Base-by-base conservation (phyloP, 2,113 vertebrate genomes). In the Chaenocephalus aceratus region DNA sequence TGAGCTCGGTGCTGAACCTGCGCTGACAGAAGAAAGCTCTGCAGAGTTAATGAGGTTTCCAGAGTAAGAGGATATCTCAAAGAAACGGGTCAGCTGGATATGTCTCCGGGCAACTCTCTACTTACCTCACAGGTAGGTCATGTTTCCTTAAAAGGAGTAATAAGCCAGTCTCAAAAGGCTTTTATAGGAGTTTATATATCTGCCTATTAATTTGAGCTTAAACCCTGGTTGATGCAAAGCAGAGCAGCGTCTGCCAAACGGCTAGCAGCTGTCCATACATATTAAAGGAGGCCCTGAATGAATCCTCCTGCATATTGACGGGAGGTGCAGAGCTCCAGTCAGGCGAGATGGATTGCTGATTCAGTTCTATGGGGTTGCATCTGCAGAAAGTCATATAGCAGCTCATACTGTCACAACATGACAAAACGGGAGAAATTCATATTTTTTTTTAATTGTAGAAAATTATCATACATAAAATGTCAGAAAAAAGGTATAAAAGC, bases 21-120 rank as follows among this genome's bases (percentile, higher is more conserved):
- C 4, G 57, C 79, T 69, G 82, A 79, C 10, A 68, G 66, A 78
- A 46, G 53, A 78, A 78, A 71, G 82, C 88, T 84, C 58, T 48
- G 75, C 61, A 49, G 66, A 77, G 83, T 80, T 86, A 58, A 88
- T 87, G 84, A 71, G 66, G 30, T 82, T 90, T 85, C 80, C 63
- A 67, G 34, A 75, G 76, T 88, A 87, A 91, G 87, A 89, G 75
- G 86, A 93, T 86, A 86, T 85, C n/a, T 18, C 62, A 68, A 71
- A 76, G 89, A 85, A 84, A 75, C 57, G 21, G 82, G 86, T 89
- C 82, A 88, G 70, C 73, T 21, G 36, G n/a, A 11, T 15, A 53
- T 9, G 71, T 70, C 64, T 72, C 44, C 0, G 30, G 44, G 76
- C 60, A 23, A 70, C 72, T 51, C 69, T 74, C 48, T 48, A 48